These are phyloP conservation scores for Parazoanthus swiftii DNA, from an alignment of 92 coral and sea anemone genomes.

Conservation along the genomic window DNA sequence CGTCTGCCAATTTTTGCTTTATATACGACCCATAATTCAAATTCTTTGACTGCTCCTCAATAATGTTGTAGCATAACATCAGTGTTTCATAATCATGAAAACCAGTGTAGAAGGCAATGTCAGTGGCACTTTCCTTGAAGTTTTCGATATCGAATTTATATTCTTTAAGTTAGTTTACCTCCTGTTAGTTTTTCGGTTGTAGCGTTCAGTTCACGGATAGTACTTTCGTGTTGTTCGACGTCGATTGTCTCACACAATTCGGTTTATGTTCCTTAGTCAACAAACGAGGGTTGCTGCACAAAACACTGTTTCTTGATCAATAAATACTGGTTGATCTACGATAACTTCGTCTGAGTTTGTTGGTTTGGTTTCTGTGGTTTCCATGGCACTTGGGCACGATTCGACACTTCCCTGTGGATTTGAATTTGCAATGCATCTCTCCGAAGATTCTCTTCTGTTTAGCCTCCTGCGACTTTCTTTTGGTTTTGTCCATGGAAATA, in stretches of 20 bases:
- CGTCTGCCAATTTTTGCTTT: constrained; percentile 44
- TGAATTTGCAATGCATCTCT: neutral
- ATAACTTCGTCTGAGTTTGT: too few species aligned
- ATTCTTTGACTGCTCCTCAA: constrained; percentile 53
- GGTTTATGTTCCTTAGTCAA: too few species aligned
- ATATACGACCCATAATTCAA: constrained; percentile 49
- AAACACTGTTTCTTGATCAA: too few species aligned
- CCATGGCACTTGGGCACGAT: too few species aligned
- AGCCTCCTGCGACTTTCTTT: neutral
- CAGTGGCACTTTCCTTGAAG: constrained; percentile 46
- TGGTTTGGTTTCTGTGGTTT: too few species aligned
- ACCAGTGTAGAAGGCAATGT: constrained; percentile 65
- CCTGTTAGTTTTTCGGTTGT: too few species aligned
- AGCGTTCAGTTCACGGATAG: neutral
- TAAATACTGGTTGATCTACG: too few species aligned
- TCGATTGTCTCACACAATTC: too few species aligned
- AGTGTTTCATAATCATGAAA: constrained; percentile 61
- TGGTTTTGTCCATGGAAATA: neutral
- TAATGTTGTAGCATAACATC: constrained; percentile 51
- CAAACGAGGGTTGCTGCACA: too few species aligned
- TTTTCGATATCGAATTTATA: constrained; percentile 56
- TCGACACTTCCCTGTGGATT: too few species aligned
- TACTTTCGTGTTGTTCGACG: too few species aligned
- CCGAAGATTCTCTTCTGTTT: too few species aligned
- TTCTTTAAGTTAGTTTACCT: neutral